Percentiles rank a stretch among this genome's conserved stretches.
Conservation (phyloP, 2,888 invertebrate genomes). For the Acleris emargana region DNA sequence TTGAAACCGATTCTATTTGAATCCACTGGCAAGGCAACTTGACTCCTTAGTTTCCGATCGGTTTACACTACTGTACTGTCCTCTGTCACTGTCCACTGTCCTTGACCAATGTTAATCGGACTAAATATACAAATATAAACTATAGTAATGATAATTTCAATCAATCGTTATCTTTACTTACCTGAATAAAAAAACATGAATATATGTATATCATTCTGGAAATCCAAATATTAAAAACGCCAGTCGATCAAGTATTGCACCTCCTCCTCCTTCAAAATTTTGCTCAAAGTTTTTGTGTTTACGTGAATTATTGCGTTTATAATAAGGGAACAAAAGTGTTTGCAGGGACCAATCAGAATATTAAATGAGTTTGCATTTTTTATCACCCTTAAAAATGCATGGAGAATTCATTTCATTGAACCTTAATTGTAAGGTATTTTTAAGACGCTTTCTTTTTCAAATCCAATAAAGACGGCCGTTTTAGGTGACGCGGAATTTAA, state of each 20-base stretch:
- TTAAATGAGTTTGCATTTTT: slow-evolving; percentile 34
- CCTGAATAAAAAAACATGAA: background rate
- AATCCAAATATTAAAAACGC: background rate
- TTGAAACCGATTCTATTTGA: too few relatives aligned
- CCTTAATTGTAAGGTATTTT: slow-evolving; percentile 23
- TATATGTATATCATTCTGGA: background rate
- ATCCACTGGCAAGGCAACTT: too few relatives aligned
- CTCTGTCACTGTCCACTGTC: too few relatives aligned
- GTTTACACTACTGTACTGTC: too few relatives aligned
- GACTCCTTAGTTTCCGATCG: too few relatives aligned
- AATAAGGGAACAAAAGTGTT: slow-evolving; percentile 55
- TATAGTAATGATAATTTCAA: too few relatives aligned
- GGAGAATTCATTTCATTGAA: slow-evolving; percentile 30
- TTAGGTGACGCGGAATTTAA: slow-evolving; percentile 1
- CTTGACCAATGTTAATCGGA: too few relatives aligned
- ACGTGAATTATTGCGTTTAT: slow-evolving; percentile 58
- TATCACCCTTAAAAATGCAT: slow-evolving; percentile 23
- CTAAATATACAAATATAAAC: too few relatives aligned
- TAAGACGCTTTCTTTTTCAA: background rate
- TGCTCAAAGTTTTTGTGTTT: slow-evolving; percentile 56
- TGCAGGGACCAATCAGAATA: slow-evolving; percentile 42
- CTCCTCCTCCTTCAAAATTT: slow-evolving; percentile 50
- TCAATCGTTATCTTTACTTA: background rate
- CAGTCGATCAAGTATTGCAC: slow-evolving; percentile 31
- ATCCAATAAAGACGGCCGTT: background rate